A percentile compares a stretch with the other conserved stretches of the same genome.
These are phyloP conservation scores for Pseudotriccus pelzelni DNA, from an alignment of 2,797 vertebrate genomes.

Conservation along the genomic window DNA sequence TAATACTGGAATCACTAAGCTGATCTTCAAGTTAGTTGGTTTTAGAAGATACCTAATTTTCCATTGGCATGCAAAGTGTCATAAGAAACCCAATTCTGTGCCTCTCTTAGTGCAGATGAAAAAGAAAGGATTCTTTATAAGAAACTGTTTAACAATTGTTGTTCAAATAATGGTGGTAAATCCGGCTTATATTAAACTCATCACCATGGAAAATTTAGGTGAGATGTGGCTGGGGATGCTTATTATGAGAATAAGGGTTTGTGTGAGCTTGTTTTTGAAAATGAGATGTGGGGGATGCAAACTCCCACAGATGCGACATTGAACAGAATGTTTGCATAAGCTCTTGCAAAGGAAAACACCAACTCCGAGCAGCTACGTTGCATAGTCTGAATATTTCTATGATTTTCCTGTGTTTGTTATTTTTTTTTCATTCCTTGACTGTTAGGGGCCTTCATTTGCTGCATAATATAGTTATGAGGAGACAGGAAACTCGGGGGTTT, in stretches of 20 bases:
- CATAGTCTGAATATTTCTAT: slow-evolving; percentile 10
- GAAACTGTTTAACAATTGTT: not conserved
- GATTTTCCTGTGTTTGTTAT: not conserved
- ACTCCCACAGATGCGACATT: slow-evolving; percentile 14
- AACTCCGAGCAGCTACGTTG: not conserved
- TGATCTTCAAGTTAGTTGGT: not conserved
- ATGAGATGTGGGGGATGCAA: not conserved
- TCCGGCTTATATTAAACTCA: slow-evolving; percentile 32
- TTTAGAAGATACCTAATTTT: not conserved
- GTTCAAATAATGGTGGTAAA: slow-evolving; percentile 15
- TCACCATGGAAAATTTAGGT: not conserved
- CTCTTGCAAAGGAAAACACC: not conserved
- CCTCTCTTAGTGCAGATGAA: not conserved
- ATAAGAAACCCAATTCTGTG: not conserved
- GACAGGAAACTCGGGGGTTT: not conserved
- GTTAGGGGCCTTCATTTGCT: not conserved
- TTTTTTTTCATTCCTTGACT: not conserved
- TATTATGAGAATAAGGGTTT: slow-evolving; percentile 14
- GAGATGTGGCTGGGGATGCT: not conserved
- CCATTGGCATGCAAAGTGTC: not conserved
- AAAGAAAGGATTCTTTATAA: not conserved
- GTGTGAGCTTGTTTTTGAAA: slow-evolving; percentile 15
- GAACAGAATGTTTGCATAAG: slow-evolving; percentile 25
- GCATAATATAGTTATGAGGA: not conserved
- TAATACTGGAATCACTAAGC: not conserved